These are phyloP conservation scores for human DNA, from an alignment of 2,113 vertebrate species.

Conservation along the genomic window GRCh38 chr9:125827501-125828000, in stretches of 20 bases:
- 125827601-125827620: background rate
- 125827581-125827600: background rate
- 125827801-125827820: background rate
- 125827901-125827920: slow-evolving; percentile 31
- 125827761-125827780: background rate
- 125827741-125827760: slow-evolving; percentile 45
- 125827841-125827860: background rate
- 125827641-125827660: background rate
- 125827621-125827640: background rate
- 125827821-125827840: background rate
- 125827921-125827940: background rate
- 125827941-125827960: background rate
- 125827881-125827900: slow-evolving; percentile 20
- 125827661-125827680: slow-evolving; percentile 38
- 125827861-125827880: background rate
- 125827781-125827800: background rate
- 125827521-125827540: background rate
- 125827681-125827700: slow-evolving; percentile 11
- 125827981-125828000: slow-evolving; percentile 2
- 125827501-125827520: slow-evolving; percentile 46
- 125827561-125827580: background rate
- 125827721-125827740: slow-evolving; percentile 1
- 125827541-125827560: background rate
- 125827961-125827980: slow-evolving; percentile 55
- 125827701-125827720: background rate